A percentile compares a stretch with the other conserved stretches of the same genome.
Conservation (phyloP, 1,140 invertebrate species). For the Nasonia giraulti region DNA sequence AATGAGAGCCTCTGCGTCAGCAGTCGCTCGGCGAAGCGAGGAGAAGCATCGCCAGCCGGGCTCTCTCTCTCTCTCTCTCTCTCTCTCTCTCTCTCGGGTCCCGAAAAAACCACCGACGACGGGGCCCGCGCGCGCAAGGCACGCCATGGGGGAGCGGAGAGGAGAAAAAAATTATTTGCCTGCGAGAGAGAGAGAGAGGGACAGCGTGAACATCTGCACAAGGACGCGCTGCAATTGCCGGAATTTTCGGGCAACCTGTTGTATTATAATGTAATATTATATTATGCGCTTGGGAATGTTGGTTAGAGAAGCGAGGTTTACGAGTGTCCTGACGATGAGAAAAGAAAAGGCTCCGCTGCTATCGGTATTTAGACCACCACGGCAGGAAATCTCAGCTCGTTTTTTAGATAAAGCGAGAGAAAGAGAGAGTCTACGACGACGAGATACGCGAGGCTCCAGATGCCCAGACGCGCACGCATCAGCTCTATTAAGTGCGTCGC, state of each 20-base stretch:
- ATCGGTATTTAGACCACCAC: too few species aligned
- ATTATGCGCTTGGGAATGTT: not conserved
- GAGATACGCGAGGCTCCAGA: not conserved
- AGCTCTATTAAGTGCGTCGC: not conserved
- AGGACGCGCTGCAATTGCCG: constrained; percentile 49
- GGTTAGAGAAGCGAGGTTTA: too few species aligned
- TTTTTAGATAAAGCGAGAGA: not conserved
- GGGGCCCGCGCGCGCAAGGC: constrained; percentile 66
- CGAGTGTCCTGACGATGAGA: too few species aligned
- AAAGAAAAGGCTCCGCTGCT: too few species aligned
- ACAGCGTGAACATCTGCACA: constrained; percentile 51
- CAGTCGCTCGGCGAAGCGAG: not conserved
- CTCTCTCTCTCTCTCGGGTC: not conserved
- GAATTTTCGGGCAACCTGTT: constrained; percentile 51
- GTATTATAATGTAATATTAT: constrained; percentile 28
- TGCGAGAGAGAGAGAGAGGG: constrained; percentile 36
- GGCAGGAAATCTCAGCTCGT: constrained; percentile 7
- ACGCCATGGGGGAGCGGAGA: constrained; percentile 65
- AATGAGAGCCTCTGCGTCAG: constrained; percentile 41
- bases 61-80: not conserved
- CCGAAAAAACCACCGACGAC: constrained; percentile 61
- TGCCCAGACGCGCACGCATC: not conserved
- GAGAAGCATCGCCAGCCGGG: not conserved
- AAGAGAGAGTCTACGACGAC: not conserved
- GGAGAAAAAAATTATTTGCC: constrained; percentile 65